Evolutionary conservation across 2,888 invertebrate genomes (phyloP).

Genomic region (Lycocerus yunnanus): DNA sequence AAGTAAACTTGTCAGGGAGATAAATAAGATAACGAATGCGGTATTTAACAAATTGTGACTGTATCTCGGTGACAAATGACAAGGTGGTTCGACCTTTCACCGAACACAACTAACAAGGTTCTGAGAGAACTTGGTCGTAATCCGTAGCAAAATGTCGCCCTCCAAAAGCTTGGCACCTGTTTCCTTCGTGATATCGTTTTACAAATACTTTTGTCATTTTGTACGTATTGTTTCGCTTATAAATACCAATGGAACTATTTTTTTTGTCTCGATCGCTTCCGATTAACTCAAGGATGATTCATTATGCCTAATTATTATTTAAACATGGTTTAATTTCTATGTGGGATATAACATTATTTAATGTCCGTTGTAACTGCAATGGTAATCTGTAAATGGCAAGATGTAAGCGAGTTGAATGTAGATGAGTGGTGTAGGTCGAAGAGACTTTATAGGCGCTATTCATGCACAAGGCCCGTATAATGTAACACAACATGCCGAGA

Average conservation of each 20-base stretch:
- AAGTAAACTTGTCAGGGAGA: slow-evolving; percentile 31
- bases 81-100: slow-evolving; percentile 36
- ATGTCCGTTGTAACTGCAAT: slow-evolving; percentile 49
- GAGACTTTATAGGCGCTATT: slow-evolving; percentile 50
- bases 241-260: background rate
- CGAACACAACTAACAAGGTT: slow-evolving; percentile 33
- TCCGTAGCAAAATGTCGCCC: slow-evolving; percentile 34
- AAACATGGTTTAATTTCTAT: slow-evolving; percentile 40
- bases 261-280: background rate
- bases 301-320: background rate
- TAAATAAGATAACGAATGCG: slow-evolving; percentile 38
- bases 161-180: slow-evolving; percentile 36
- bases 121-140: slow-evolving; percentile 24
- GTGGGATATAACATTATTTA: slow-evolving; percentile 51
- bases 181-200: slow-evolving; percentile 17
- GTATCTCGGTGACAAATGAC: slow-evolving; percentile 38
- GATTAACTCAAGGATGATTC: background rate
- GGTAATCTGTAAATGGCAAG: slow-evolving; percentile 53
- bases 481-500: slow-evolving; percentile 50
- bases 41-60: slow-evolving; percentile 41
- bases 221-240: background rate
- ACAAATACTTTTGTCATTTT: slow-evolving; percentile 34
- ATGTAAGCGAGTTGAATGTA: slow-evolving; percentile 52
- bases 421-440: slow-evolving; percentile 53
- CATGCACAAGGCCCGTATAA: slow-evolving; percentile 49